phyloP scores from a whole-genome alignment of 1,140 invertebrate species.

The Oryzaephilus surinamensis region DNA sequence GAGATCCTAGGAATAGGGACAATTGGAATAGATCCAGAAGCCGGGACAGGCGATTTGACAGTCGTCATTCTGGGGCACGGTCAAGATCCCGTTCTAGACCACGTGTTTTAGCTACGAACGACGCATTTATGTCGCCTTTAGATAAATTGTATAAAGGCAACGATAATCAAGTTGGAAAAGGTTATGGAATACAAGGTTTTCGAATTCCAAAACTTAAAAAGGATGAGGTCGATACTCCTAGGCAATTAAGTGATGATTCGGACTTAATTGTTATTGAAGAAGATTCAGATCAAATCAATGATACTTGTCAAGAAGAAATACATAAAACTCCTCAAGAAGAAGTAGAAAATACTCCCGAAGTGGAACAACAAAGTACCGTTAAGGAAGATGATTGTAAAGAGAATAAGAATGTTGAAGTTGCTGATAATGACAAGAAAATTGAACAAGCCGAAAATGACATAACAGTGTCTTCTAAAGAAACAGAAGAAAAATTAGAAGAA shows the following conservation, averaged over 20 bases:
- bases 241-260: neutral
- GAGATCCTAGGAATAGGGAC: conserved; percentile 1
- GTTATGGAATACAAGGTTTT: conserved; percentile 50
- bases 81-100: conserved; percentile 11
- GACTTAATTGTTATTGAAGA: neutral
- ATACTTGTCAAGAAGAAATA: neutral
- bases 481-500: neutral
- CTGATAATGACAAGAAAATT: conserved; percentile 2
- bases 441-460: neutral
- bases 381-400: no score
- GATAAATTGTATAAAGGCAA: conserved; percentile 46
- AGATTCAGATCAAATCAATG: neutral
- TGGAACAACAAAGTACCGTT: conserved; percentile 3
- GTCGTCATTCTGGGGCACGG: conserved; percentile 5
- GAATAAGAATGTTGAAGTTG: neutral
- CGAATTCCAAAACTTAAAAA: conserved; percentile 50
- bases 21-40: conserved; percentile 8
- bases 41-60: no score
- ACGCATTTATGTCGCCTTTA: conserved; percentile 35
- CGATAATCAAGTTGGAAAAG: conserved; percentile 35
- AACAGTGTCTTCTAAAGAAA: conserved; percentile 4
- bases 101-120: no score
- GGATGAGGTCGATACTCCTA: conserved; percentile 5
- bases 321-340: neutral
- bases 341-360: neutral